phyloP scores from a whole-genome alignment of 2,797 vertebrate species.

The Heteromormyrus szaboi region DNA sequence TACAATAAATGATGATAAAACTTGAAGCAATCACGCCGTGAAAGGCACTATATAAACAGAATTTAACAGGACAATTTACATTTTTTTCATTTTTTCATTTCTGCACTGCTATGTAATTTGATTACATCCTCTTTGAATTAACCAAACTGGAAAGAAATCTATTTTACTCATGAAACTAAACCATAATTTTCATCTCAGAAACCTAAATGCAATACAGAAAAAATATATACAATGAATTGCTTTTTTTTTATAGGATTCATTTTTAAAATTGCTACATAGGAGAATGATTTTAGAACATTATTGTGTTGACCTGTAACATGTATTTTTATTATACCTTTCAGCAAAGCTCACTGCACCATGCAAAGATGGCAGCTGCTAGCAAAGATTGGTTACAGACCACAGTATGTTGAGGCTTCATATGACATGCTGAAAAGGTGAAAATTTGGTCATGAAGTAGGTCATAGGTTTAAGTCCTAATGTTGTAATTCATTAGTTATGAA shows the following conservation, averaged over 20 bases:
- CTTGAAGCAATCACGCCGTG: not conserved
- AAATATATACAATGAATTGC: not conserved
- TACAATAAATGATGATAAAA: not conserved
- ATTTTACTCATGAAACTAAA: not conserved
- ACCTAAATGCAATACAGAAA: not conserved
- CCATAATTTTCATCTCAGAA: not conserved
- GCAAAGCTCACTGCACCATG: not conserved
- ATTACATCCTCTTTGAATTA: not conserved
- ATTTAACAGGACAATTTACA: not conserved
- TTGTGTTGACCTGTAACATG: not conserved
- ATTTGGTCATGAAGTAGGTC: not conserved
- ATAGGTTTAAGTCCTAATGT: not conserved
- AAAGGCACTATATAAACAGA: not conserved
- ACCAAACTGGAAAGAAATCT: not conserved
- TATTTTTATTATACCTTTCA: not conserved
- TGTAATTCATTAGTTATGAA: not conserved
- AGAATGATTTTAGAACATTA: not conserved
- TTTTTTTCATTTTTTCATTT: not conserved
- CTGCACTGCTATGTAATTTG: not conserved
- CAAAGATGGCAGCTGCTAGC: not conserved
- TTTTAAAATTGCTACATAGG: not conserved
- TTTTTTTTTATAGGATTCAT: not conserved
- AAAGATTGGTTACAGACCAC: not conserved
- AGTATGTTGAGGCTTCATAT: not conserved
- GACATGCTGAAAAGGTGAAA: not conserved